These are phyloP conservation scores for Drosophila prostipennis DNA, from an alignment of 2,888 invertebrate genomes.

Conservation along the genomic window DNA sequence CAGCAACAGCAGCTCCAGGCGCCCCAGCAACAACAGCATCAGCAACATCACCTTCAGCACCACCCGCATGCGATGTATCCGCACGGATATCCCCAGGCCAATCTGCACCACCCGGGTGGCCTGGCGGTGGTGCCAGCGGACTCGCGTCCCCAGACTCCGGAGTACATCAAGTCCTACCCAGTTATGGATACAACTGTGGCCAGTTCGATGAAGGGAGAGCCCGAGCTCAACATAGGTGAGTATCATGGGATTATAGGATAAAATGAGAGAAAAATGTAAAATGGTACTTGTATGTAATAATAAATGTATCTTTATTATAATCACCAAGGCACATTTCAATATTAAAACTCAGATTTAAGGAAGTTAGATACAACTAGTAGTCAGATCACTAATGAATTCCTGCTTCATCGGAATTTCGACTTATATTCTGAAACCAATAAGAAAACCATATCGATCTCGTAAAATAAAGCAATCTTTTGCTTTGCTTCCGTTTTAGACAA, in stretches of 20 bases:
- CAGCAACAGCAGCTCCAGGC: constrained; percentile 37
- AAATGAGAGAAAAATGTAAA: neutral
- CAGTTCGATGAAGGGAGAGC: constrained; percentile 84
- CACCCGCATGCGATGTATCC: constrained; percentile 33
- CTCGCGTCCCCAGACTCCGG: constrained; percentile 83
- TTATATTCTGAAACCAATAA: constrained; percentile 1
- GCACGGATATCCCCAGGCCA: constrained; percentile 36
- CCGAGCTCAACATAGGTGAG: constrained; percentile 84
- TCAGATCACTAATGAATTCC: neutral
- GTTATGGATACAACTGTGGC: constrained; percentile 85
- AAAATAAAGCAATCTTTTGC: constrained; percentile 11
- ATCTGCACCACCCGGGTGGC: constrained; percentile 51
- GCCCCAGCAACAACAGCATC: constrained; percentile 43
- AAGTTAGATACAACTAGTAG: no score
- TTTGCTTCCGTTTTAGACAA: constrained; percentile 34
- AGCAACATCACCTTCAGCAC: constrained; percentile 44
- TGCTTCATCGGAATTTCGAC: neutral
- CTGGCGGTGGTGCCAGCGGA: constrained; percentile 77
- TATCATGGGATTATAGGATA: constrained; percentile 4
- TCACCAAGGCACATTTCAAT: no score
- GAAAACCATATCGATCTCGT: constrained; percentile 19
- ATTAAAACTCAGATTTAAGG: no score
- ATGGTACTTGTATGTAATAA: neutral
- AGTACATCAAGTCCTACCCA: constrained; percentile 84
- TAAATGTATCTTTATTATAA: no score